These are phyloP conservation scores for Dasysyrphus albostriatus DNA, from an alignment of 2,888 invertebrate species.

Conservation along the genomic window DNA sequence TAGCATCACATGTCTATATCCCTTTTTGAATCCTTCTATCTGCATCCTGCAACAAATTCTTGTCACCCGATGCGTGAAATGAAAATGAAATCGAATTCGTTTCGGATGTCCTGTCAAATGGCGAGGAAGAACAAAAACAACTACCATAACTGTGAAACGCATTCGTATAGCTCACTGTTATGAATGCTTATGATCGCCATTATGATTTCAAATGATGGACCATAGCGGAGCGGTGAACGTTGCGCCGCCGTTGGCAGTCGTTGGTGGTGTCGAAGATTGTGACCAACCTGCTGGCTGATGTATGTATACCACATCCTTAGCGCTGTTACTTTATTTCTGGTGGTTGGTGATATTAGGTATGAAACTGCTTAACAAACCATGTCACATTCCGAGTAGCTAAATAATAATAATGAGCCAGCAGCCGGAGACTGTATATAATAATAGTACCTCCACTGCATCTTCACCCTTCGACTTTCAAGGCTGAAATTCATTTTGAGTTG, in stretches of 20 bases:
- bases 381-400: conserved; percentile 72
- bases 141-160: conserved; percentile 35
- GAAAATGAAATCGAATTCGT: conserved; percentile 74
- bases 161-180: conserved; percentile 57
- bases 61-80: conserved; percentile 75
- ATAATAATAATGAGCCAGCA: conserved; percentile 73
- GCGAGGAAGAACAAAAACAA: conserved; percentile 49
- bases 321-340: background rate
- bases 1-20: conserved; percentile 12
- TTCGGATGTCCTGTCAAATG: conserved; percentile 70
- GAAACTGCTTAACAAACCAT: conserved; percentile 63
- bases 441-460: background rate
- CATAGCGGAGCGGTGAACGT: conserved; percentile 7
- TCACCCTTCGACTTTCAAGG: conserved; percentile 15
- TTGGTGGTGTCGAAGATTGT: conserved; percentile 34
- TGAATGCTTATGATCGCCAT: conserved; percentile 67
- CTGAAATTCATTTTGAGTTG: conserved; percentile 27
- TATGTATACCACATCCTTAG: conserved; percentile 49
- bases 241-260: background rate
- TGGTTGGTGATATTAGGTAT: background rate
- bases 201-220: conserved; percentile 61
- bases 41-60: conserved; percentile 59
- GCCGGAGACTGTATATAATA: background rate
- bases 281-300: conserved; percentile 53
- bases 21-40: conserved; percentile 22